phyloP scores from a whole-genome alignment of 2,797 vertebrate species.

The Helarctos malayanus region DNA sequence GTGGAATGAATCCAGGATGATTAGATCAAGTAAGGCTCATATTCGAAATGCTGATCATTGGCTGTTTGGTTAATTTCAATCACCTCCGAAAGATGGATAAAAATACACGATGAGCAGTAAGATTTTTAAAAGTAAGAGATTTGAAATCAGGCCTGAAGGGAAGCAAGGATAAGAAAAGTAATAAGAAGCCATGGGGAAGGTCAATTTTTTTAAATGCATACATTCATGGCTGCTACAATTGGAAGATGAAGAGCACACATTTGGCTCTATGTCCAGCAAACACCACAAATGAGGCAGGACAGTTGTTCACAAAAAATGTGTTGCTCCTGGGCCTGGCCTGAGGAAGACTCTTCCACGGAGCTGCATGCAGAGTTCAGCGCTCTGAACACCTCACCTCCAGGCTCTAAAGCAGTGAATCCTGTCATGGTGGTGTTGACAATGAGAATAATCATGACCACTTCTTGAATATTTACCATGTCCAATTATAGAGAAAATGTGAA shows the following conservation, averaged over 20 bases:
- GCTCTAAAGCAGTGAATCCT: background rate
- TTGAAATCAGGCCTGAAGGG: background rate
- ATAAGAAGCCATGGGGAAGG: background rate
- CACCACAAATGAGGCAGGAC: background rate
- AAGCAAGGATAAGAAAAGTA: background rate
- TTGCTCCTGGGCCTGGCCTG: background rate
- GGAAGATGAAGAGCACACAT: background rate
- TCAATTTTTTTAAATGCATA: background rate
- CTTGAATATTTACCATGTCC: background rate
- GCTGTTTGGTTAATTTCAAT: background rate
- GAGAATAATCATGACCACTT: no score
- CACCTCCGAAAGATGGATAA: background rate
- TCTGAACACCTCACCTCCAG: no score
- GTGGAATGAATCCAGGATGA: background rate
- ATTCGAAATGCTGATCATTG: background rate
- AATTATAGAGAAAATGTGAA: background rate
- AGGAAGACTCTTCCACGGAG: no score
- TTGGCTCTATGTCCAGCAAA: background rate
- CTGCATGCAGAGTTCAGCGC: background rate
- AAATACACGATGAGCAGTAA: background rate
- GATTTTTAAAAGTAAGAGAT: background rate
- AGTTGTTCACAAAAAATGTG: background rate
- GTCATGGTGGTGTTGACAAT: rapidly evolving
- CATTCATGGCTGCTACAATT: no score
- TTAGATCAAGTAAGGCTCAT: background rate